Base-by-base conservation (phyloP, 2,113 vertebrate genomes). In the Clarias magur region DNA sequence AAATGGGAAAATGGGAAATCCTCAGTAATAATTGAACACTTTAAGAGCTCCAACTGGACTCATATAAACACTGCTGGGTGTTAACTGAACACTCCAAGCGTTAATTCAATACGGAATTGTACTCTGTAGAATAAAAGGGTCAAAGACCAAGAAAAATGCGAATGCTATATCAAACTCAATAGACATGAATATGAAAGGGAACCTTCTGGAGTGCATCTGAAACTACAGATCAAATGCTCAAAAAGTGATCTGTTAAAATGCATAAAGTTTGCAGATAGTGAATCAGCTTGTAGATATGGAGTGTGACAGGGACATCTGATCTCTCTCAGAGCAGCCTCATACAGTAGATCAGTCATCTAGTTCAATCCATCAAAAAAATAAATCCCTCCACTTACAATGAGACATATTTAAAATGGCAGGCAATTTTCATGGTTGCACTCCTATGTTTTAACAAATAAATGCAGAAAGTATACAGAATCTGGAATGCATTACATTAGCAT, bases 371-470 rank as follows among this genome's bases (percentile, higher is more conserved):
- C 57, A 34, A 8, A 60, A 81, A 59, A 8, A 60, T 42, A 59
- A 27, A 23, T 1, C 0, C 30, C 19, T 42, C 19, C 23, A 81
- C 25, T 38, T 81, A 12, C 60, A 81, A 81, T 8, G 4, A 81
- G 11, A 23, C 30, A 7, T 42, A 79, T 78, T 78, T 57, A 57
- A 27, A 85, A 9, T 23, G 60, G 25, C 38, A 23, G 73, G 12
- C 21, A 19, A 23, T 56, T 30, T 27, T 67, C 13, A 25, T 57
- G 56, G 48, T 53, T 67, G 2, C n/a, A n/a, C 72, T 53, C 42
- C 27, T 30, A 13, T 53, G 75, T 48, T 72, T 65, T 56, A 34
- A 82, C 72, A 60, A 38, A 87, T 86, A 80, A 86, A 82, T 84
- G 72, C 48, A 91, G 62, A 81, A 72, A 57, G 42, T 23, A 34